Conservation (phyloP, 2,113 vertebrate genomes). For the Chaetodon trifascialis region DNA sequence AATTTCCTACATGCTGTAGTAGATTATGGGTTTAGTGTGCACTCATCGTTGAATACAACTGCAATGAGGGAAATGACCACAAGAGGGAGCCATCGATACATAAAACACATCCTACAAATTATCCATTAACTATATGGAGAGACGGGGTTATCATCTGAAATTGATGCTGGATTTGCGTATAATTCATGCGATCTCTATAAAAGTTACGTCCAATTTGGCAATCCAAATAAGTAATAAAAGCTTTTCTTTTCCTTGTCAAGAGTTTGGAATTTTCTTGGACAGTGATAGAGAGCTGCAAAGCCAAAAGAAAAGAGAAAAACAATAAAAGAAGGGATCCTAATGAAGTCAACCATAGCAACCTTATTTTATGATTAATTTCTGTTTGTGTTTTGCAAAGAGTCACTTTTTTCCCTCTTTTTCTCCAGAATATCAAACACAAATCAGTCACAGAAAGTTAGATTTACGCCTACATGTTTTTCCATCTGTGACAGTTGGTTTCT, state of each 20-base stretch:
- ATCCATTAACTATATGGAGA: not conserved
- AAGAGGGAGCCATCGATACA: slow-evolving; percentile 43
- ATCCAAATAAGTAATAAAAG: not conserved
- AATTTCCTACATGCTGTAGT: not conserved
- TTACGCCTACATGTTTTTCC: not conserved
- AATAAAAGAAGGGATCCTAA: not conserved
- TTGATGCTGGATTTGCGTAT: not conserved
- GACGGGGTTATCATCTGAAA: not conserved
- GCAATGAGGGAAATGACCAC: slow-evolving; percentile 33
- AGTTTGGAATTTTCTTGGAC: not conserved
- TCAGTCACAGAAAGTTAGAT: not conserved
- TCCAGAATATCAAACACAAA: not conserved
- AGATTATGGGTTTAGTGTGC: not conserved
- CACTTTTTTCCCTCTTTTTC: not conserved
- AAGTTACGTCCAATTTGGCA: not conserved
- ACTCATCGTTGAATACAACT: not conserved
- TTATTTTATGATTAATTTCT: not conserved
- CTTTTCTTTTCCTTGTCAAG: not conserved
- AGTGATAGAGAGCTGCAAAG: not conserved
- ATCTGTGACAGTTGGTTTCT: not conserved
- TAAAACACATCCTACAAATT: not conserved
- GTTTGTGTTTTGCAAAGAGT: not conserved
- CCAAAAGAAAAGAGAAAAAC: not conserved
- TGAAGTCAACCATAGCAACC: not conserved
- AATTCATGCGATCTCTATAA: not conserved